Base-by-base conservation (phyloP, 1,140 invertebrate species). In the Mylabris phalerata region DNA sequence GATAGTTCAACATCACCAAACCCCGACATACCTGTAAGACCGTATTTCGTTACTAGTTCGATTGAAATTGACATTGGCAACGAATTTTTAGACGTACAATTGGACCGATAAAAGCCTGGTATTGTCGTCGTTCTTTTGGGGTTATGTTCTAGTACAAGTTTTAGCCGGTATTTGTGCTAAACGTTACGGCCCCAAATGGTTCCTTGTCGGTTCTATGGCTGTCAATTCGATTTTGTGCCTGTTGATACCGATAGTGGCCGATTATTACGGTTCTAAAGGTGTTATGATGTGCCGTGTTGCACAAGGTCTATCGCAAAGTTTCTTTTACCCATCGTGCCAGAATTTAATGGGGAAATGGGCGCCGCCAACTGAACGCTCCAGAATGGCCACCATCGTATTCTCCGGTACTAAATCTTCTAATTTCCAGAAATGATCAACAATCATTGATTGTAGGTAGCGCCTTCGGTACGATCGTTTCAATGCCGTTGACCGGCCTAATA, bases 261-360 rank as follows among this genome's bases (percentile, higher is more conserved):
- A 13, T 24, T 9, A 50, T 9, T 81, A 77, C 7, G 85, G 52
- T 5, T 27, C 47, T 25, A 32, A 4, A 9, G 75, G 79, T 57
- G 69, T 87, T 55, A 78, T 78, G 67, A 71, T 73, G 65, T 75
- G 83, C 9, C 78, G 92, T 19, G 80, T 90, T 0, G 60, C 87
- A 0, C 84, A 89, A 73, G 92, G 92, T 0, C 68, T 93, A 0
- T 80, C 78, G 25, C 84, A 93, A 75, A 91, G 90, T 5, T 80
- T 89, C 1, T 78, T 89, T 3, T 87, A 88, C 64, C 91, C 92
- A 0, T 81, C 82, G 46, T 78, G 90, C 3, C 90, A 93, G 63
- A 84, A 84, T 0, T 74, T 93, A 2, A 73, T 93, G 59, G 84
- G 89, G 0, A 86, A 86, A 67, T 95, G 92, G 92, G 80, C 63